phyloP scores from a whole-genome alignment of 2,113 vertebrate species.

The Pimephales promelas region DNA sequence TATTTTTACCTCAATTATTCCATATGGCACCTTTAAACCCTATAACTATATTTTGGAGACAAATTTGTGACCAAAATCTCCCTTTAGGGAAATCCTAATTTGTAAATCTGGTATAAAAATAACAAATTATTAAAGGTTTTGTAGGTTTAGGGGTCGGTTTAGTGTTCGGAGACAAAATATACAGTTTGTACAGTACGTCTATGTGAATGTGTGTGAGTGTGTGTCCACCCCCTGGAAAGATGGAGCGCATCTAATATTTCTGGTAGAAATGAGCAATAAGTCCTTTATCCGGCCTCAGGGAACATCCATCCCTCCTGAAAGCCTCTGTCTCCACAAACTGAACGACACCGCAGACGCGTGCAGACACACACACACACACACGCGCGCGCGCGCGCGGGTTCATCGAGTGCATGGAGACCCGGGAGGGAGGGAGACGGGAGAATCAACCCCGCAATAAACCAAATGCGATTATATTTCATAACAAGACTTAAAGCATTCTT shows the following conservation, averaged over 20 bases:
- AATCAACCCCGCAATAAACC: neutral
- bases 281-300: neutral
- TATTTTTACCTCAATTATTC: too few relatives aligned
- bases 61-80: too few relatives aligned
- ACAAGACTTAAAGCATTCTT: neutral
- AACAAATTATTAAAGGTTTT: too few relatives aligned
- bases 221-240: neutral
- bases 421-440: neutral
- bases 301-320: neutral
- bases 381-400: slow-evolving; percentile 25
- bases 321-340: neutral
- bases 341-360: slow-evolving; percentile 1
- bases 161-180: too few relatives aligned
- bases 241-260: neutral
- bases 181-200: too few relatives aligned
- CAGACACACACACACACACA: neutral
- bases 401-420: slow-evolving; percentile 49
- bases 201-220: neutral
- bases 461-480: neutral
- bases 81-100: too few relatives aligned
- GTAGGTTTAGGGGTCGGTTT: too few relatives aligned
- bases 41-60: too few relatives aligned
- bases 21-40: too few relatives aligned
- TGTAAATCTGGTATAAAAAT: too few relatives aligned
- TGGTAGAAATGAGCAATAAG: neutral